Base-by-base conservation (phyloP, 2,113 vertebrate genomes). In the Crotalus tigris region DNA sequence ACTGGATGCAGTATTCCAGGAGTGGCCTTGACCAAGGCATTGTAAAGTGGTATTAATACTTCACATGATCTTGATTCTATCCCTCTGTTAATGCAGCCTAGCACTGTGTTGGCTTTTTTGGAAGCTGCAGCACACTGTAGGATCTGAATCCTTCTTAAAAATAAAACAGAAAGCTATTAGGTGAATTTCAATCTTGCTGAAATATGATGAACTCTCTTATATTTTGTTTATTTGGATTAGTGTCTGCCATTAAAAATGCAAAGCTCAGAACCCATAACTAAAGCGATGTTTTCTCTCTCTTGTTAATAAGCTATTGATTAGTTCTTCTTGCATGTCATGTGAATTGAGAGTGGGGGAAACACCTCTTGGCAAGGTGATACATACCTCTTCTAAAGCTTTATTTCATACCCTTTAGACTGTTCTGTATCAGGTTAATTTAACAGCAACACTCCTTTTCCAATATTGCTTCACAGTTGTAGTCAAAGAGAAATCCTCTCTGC, bases 341-440 rank as follows among this genome's bases (percentile, higher is more conserved):
- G 33, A 59, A 59, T 58, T 89, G 33, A 26, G 39, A 0, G 64
- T 4, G 15, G n/a, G 15, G n/a, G 33, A 29, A 29, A n/a, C 5
- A 39, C 15, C 33, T 39, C 33, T 39, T 81, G 69, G 58, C 89
- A 90, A 69, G 46, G 12, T 29, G 54, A 44, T 57, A 44, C 8
- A 23, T 58, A 13, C 21, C 33, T 5, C 33, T 58, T 23, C 55
- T 39, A n/a, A 54, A 33, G 61, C 23, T 90, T 75, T 69, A 17
- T 49, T 90, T 64, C 59, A 54, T 64, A 61, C 59, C 51, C 53
- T 29, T 46, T 33, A 29, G 23, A 81, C 39, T 26, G 15, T 21
- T 29, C 4, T 44, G 3, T 44, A 55, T 21, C 53, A 90, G 54
- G 1, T 49, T 92, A 89, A 90, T 89, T 89, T 85, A 94, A 96